Conservation (phyloP, 2,888 invertebrate genomes). For the Ornithoptera alexandrae region DNA sequence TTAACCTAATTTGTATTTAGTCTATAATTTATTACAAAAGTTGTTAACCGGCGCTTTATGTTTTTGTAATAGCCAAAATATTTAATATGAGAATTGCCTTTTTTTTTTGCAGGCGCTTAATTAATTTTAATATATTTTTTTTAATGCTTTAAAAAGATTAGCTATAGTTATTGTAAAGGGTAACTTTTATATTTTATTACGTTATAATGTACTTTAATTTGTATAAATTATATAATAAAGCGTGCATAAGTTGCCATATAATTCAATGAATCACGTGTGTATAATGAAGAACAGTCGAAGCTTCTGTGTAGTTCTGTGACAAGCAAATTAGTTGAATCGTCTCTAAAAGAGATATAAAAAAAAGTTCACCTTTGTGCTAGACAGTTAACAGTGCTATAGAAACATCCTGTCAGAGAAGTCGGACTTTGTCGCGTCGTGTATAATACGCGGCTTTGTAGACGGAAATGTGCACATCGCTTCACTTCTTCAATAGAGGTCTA, state of each 20-base stretch:
- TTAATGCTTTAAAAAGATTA: too few species aligned
- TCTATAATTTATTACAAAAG: too few species aligned
- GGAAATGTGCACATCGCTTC: conserved; percentile 33
- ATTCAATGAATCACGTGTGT: not conserved
- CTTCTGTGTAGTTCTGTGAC: conserved; percentile 1
- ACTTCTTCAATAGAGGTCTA: conserved; percentile 29
- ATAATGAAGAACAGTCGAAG: not conserved
- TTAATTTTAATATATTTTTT: too few species aligned
- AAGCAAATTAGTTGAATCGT: conserved; percentile 18
- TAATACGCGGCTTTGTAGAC: conserved; percentile 33
- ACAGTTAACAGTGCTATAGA: conserved; percentile 31
- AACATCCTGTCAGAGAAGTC: conserved; percentile 33
- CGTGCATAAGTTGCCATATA: not conserved
- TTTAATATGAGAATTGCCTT: too few species aligned
- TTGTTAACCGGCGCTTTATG: too few species aligned
- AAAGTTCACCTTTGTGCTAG: conserved; percentile 24
- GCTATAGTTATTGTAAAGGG: too few species aligned
- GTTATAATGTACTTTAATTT: not conserved
- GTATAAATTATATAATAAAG: not conserved
- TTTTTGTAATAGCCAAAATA: too few species aligned
- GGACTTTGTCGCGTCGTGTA: conserved; percentile 32
- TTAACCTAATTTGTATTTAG: too few species aligned
- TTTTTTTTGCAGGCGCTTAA: too few species aligned
- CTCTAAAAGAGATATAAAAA: not conserved
- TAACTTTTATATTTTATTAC: too few species aligned